Percentiles rank a stretch among this genome's conserved stretches.
phyloP scores from a whole-genome alignment of 2,113 vertebrate genomes.

The Scortum barcoo region DNA sequence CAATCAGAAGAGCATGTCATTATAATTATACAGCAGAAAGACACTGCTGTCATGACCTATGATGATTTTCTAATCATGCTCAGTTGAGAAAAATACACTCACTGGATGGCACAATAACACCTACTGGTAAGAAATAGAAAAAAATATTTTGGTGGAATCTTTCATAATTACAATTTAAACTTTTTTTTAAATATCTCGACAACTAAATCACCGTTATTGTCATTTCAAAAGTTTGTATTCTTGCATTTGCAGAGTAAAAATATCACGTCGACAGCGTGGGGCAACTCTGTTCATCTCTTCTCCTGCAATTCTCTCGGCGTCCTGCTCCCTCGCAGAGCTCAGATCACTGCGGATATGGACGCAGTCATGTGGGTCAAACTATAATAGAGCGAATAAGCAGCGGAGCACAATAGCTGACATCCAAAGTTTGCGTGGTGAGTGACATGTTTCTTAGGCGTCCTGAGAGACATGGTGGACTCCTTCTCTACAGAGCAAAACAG shows the following conservation, averaged over 20 bases:
- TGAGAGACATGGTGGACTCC: conserved; percentile 17
- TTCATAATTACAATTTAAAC: conserved; percentile 20
- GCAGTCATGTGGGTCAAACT: conserved; percentile 3
- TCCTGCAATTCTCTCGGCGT: not conserved
- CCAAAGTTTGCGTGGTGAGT: conserved; percentile 26
- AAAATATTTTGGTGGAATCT: not conserved
- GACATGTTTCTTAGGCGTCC: conserved; percentile 29
- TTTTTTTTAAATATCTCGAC: not conserved
- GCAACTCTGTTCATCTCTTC: conserved; percentile 16
- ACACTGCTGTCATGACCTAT: conserved; percentile 29
- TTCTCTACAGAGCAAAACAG: conserved; percentile 42
- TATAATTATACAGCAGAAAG: conserved; percentile 57
- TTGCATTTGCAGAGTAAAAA: conserved; percentile 2
- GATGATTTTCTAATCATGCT: conserved; percentile 56
- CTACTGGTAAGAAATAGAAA: not conserved
- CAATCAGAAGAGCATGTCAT: conserved; percentile 28
- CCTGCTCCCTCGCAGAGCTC: too few species aligned
- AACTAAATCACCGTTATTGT: conserved; percentile 6
- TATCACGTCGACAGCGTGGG: not conserved
- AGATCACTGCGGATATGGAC: conserved; percentile 22
- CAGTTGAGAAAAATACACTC: conserved; percentile 16
- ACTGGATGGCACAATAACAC: conserved; percentile 3
- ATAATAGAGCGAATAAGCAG: conserved; percentile 28
- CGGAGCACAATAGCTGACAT: conserved; percentile 14
- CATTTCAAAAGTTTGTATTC: conserved; percentile 15